These are phyloP conservation scores for Hecatera dysodea DNA, from an alignment of 2,888 invertebrate genomes.

Conservation along the genomic window DNA sequence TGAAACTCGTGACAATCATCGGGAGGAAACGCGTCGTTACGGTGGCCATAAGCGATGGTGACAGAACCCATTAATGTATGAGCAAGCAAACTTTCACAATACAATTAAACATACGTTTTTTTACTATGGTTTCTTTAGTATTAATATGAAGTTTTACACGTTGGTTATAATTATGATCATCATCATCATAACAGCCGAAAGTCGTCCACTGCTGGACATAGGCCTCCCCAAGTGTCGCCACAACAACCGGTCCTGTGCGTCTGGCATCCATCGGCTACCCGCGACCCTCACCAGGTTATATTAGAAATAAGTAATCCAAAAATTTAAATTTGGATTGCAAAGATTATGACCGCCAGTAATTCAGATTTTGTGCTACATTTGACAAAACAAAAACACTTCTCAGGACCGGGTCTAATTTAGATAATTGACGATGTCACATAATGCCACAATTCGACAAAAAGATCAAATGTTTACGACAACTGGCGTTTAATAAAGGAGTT, in stretches of 20 bases:
- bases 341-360: neutral
- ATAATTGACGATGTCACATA: too few species aligned
- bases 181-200: too few species aligned
- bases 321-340: too few species aligned
- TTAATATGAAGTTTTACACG: neutral
- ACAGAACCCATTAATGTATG: constrained; percentile 38
- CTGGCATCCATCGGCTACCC: too few species aligned
- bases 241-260: too few species aligned
- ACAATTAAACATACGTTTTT: constrained; percentile 39
- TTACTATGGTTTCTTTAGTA: constrained; percentile 24
- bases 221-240: too few species aligned
- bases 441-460: too few species aligned
- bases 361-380: neutral
- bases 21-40: constrained; percentile 34
- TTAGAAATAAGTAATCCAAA: too few species aligned
- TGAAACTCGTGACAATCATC: constrained; percentile 45
- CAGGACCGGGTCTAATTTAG: neutral
- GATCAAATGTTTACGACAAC: too few species aligned
- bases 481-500: too few species aligned
- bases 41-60: constrained; percentile 45
- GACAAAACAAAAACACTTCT: neutral
- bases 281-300: too few species aligned
- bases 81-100: constrained; percentile 41
- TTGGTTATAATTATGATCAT: neutral
- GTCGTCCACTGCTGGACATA: too few species aligned